Evolutionary conservation across 2,797 vertebrate genomes (phyloP), one percentile per base, ranked within the genome.

Genomic region (Amblyraja radiata): DNA sequence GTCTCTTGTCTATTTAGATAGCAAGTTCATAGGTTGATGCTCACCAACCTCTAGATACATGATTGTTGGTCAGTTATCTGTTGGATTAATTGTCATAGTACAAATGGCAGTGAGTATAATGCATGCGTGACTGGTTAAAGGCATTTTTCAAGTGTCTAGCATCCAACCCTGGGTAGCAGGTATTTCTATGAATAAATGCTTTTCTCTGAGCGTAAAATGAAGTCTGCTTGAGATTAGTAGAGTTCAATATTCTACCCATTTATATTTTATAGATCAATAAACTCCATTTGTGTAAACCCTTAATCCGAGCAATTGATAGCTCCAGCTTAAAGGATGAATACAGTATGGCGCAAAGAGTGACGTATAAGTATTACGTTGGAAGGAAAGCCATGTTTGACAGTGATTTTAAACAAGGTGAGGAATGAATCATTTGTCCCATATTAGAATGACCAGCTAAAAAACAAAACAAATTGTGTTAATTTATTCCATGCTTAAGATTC

Each of bases 381-480:
- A 97, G 98, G 91, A 99, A 99, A 94, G 98, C 98, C 93, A 99
- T 99, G 99, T 99, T 99, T 90, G 98, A 99, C 96, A 99, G 98
- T 1, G 98, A 99, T 97, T 99, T 97, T 95, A 99, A 99, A 94
- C 98, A 97, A 96, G 98, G 98, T 99, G 83, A 93, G 61, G 13
- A 28, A 92, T 11, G 11, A 32, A 25, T 84, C 63, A 68, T 88
- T 88, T 65, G 13, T 65, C 14, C 28, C 25, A 61, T 2, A 6
- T 88, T 32, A 13, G 61, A 88, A 28, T 84, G 46, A 18, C 28
- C 81, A 11, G 9, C 1, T 65, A 1, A 68, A 88, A 58, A 68
- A 46, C 46, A 2, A 1, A 46, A 63, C 58, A 32, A 63, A 11
- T 86, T 86, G 4, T 32, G 6, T 86, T 32, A n/a, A 84, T 1